phyloP scores from a whole-genome alignment of 2,797 vertebrate species.

The Scolopax rusticola region DNA sequence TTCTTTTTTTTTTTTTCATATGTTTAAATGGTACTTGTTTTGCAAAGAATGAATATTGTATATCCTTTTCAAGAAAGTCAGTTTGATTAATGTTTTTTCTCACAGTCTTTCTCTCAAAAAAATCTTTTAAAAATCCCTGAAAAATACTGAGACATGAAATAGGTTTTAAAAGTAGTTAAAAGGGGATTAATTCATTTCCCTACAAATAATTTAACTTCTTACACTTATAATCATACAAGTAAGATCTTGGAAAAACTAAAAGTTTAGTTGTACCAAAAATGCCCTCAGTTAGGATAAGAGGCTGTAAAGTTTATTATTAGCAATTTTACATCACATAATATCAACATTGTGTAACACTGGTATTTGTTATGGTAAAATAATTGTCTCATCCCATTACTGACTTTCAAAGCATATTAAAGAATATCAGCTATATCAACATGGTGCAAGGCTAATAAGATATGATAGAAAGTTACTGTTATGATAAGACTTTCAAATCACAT shows the following conservation, averaged over 20 bases:
- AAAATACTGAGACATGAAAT: neutral
- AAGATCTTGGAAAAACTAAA: neutral
- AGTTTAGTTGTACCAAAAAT: neutral
- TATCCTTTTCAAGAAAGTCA: accelerated
- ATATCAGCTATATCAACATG: neutral
- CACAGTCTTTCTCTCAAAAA: neutral
- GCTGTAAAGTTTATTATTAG: neutral
- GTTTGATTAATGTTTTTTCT: neutral
- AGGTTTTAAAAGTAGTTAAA: neutral
- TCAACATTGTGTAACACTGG: neutral
- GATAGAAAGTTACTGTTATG: neutral
- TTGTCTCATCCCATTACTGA: neutral
- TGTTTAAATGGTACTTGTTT: neutral
- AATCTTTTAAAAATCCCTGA: neutral
- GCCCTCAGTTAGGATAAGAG: neutral
- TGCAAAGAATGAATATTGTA: neutral
- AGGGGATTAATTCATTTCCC: neutral
- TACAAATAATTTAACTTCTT: neutral
- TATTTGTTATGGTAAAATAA: neutral
- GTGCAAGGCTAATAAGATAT: neutral
- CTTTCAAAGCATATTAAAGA: slow-evolving; percentile 30
- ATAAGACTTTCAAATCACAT: slow-evolving; percentile 28
- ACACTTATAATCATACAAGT: neutral
- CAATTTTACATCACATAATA: neutral
- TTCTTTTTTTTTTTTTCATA: neutral